Conservation (phyloP, 64 coral and sea anemone genomes). For the Pocillopora verrucosa region DNA sequence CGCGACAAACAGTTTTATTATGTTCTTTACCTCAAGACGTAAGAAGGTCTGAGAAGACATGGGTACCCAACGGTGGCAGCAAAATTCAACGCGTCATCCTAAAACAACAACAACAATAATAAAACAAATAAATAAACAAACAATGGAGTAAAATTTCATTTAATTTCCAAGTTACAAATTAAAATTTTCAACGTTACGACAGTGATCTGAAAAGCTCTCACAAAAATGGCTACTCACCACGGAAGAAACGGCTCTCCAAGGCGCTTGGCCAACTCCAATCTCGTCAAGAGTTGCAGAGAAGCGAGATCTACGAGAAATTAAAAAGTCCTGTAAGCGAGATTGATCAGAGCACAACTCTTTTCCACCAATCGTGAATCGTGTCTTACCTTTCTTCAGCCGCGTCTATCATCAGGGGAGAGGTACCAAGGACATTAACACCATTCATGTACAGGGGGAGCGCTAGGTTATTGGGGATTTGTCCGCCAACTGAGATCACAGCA, state of each 20-base stretch:
- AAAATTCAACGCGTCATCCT: constrained; percentile 97
- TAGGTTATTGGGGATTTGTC: constrained; percentile 97
- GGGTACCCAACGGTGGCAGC: constrained; percentile 94
- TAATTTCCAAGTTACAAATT: too few species aligned
- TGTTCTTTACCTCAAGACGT: constrained; percentile 81
- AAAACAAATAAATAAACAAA: not conserved
- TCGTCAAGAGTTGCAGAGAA: constrained; percentile 96
- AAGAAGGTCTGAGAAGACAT: constrained; percentile 91
- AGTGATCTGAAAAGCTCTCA: too few species aligned
- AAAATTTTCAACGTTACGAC: too few species aligned
- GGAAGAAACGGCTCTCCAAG: constrained; percentile 84
- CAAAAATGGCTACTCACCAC: constrained; percentile 67
- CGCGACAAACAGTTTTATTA: not conserved
- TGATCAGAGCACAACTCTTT: not conserved
- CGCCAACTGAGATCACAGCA: constrained; percentile 86
- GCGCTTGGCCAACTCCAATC: constrained; percentile 88
- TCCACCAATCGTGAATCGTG: not conserved
- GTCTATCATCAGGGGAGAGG: constrained; percentile 91
- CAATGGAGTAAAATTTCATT: not conserved
- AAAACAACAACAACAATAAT: constrained; percentile 12
- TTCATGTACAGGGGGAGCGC: constrained; percentile 84
- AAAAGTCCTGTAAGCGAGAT: not conserved
- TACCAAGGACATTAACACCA: constrained; percentile 90
- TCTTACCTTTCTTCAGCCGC: constrained; percentile 97
- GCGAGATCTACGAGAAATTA: constrained; percentile 64